phyloP scores from a whole-genome alignment of 2,888 invertebrate genomes.

The Hedychridium roseum region DNA sequence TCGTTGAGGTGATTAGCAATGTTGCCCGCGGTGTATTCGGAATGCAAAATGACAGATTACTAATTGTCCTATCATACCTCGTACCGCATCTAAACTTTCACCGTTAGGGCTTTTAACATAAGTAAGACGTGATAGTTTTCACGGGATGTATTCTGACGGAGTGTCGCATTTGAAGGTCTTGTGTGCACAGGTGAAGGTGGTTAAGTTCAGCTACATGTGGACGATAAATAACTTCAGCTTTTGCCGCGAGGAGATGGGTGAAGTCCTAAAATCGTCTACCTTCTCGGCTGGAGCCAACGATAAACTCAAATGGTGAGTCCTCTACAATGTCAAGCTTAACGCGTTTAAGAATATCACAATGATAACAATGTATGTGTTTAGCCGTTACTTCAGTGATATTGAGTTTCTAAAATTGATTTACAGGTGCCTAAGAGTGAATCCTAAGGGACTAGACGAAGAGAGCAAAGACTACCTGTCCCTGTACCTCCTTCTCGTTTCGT shows the following conservation, averaged over 20 bases:
- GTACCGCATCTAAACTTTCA: too few species aligned
- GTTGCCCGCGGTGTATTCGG: too few species aligned
- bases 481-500: slow-evolving; percentile 97
- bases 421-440: slow-evolving; percentile 98
- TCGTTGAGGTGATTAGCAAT: too few species aligned
- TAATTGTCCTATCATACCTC: too few species aligned
- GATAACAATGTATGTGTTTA: too few species aligned
- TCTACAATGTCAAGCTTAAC: background rate
- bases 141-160: slow-evolving; percentile 50
- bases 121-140: too few species aligned
- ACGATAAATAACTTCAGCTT: slow-evolving; percentile 99
- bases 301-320: slow-evolving; percentile 94
- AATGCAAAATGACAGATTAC: too few species aligned
- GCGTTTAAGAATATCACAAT: too few species aligned
- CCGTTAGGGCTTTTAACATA: too few species aligned
- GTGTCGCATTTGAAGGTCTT: slow-evolving; percentile 59
- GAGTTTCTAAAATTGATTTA: slow-evolving; percentile 33
- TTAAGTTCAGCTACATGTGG: slow-evolving; percentile 99
- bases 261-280: slow-evolving; percentile 99
- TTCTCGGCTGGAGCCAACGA: slow-evolving; percentile 99
- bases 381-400: background rate
- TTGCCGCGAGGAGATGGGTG: slow-evolving; percentile 99
- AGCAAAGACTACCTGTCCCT: slow-evolving; percentile 99
- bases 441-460: slow-evolving; percentile 99
- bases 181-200: slow-evolving; percentile 92